These are phyloP conservation scores for Diabrotica balteata DNA, from an alignment of 2,888 invertebrate genomes.

Conservation along the genomic window DNA sequence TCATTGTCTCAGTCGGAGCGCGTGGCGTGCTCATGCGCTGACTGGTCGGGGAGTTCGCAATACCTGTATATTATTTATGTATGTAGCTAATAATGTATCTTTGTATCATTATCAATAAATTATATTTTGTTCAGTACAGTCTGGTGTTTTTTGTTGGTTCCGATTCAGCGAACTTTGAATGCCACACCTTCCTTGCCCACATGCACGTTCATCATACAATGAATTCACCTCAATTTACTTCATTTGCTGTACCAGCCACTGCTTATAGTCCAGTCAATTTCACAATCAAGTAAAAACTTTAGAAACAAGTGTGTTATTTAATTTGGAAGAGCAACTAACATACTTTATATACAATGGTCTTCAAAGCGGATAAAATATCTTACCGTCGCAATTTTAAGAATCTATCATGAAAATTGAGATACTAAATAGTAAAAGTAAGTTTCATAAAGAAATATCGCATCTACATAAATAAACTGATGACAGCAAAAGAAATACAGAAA, in stretches of 20 bases:
- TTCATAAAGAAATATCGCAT: too few relatives aligned
- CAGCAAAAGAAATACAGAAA: too few relatives aligned
- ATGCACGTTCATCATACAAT: not conserved
- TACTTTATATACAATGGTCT: too few relatives aligned
- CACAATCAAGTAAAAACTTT: not conserved
- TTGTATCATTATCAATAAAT: constrained; percentile 62
- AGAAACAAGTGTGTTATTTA: not conserved
- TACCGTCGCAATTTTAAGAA: too few relatives aligned
- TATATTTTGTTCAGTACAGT: constrained; percentile 59
- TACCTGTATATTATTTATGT: constrained; percentile 61
- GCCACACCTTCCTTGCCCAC: constrained; percentile 22
- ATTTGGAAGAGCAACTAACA: too few relatives aligned
- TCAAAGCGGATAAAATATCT: too few relatives aligned
- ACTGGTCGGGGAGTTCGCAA: constrained; percentile 47
- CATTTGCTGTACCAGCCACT: not conserved
- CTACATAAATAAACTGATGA: too few relatives aligned
- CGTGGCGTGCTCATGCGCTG: constrained; percentile 27
- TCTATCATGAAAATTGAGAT: too few relatives aligned
- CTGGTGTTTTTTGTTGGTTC: constrained; percentile 19
- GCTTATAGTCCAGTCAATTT: not conserved
- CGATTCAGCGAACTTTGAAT: constrained; percentile 18
- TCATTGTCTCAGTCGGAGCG: constrained; percentile 45
- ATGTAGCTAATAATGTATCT: constrained; percentile 58
- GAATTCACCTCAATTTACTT: not conserved
- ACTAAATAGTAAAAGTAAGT: too few relatives aligned